Base-by-base conservation (phyloP, 2,797 vertebrate genomes). In the Streptopelia turtur region DNA sequence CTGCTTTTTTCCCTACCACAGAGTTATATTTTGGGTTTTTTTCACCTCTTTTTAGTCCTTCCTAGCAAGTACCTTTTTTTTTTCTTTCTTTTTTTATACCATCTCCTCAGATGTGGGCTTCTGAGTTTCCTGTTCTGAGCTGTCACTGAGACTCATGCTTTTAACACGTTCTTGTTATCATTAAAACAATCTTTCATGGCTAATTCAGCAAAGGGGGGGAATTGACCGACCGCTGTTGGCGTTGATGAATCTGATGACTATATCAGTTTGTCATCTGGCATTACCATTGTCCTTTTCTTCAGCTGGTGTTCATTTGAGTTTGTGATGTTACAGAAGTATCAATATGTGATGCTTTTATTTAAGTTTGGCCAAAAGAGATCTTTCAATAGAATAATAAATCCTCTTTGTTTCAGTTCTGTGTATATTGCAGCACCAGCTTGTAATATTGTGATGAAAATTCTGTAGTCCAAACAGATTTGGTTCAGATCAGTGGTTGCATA, bases 391-490 rank as follows among this genome's bases (percentile, higher is more conserved):
- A 43, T 64, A 93, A 92, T 78, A 84, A 70, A 77, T 80, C 53
- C 24, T 69, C 53, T 74, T 66, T 88, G 30, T 82, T 90, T 95
- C 69, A 63, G 59, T 43, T 79, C 59, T 93, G 17, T 75, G 25
- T 60, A 13, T 66, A 52, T 85, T 90, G 68, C 80, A 91, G 63
- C 47, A 79, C n/a, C 79, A 72, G 82, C 83, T 87, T 94, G 94
- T 66, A 65, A 90, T 89, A 64, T 14, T 66, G 77, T 89, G 74
- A 91, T 94, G 87, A 91, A 88, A 94, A 95, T 91, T 76, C 45
- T 66, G 33, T 74, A 89, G 86, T 94, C 74, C 78, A 82, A 90
- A 90, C 74, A 87, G 74, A 84, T 94, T 94, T 94, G 60, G 41
- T 87, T 91, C 71, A 87, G 86, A 80, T 96, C 88, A 75, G 81